Evolutionary conservation across 2,113 vertebrate species (phyloP), one percentile per base, ranked within the genome.

Genomic region (Peucedramus taeniatus): DNA sequence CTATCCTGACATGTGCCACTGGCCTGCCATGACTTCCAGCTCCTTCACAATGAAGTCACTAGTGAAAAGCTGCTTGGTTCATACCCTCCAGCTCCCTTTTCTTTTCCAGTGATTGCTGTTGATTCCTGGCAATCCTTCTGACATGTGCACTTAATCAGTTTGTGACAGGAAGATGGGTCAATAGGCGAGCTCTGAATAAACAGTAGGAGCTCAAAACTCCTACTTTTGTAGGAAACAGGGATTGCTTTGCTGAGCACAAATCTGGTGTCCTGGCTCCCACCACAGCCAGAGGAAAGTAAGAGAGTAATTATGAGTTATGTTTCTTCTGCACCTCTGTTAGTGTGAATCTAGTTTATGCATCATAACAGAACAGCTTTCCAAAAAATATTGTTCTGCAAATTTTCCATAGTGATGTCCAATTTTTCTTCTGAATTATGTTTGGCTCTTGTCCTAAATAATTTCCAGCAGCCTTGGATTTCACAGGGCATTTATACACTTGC

Each of bases 91-190:
- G 93, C 72, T 91, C 42, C 49, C 26, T 87, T 92, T 92, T 90
- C 47, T 37, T 69, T 84, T 74, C 39, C 84, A 78, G 53, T 68
- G 75, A 61, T 66, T 90, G 64, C 60, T 92, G 83, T 71, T 21
- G 39, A 39, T 94, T 89, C 50, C 88, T 87, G 72, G 39, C 86
- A 70, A 70, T 74, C 79, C 74, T 84, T 89, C 45, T 89, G 97
- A 96, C 79, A 76, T 59, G 72, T 59, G 88, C 76, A 82, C 45
- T 95, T 89, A 17, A 83, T 94, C 95, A 63, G 37, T 83, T 83
- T 92, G 54, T 94, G 84, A 94, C 93, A 93, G 77, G 69, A 86
- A 89, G 77, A 83, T 72, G 83, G 76, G 74, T 86, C 93, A 89
- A 59, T 27, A 69, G 80, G 74, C 1, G 0, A 94, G 74, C 57